Evolutionary conservation across 2,113 vertebrate species (phyloP).

Genomic region (Plecotus auritus): DNA sequence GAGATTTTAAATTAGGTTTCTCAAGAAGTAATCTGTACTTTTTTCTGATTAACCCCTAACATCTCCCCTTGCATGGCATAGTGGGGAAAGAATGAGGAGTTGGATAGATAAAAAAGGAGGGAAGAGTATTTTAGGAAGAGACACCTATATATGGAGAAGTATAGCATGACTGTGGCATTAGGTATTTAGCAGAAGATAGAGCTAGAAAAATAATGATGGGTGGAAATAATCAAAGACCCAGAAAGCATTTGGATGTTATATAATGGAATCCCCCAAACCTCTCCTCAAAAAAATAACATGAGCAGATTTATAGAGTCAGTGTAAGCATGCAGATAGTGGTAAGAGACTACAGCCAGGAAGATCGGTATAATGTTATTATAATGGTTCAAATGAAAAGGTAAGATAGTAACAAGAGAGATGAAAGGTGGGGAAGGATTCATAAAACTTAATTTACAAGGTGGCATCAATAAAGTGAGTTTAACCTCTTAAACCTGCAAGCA

Average conservation of each 20-base stretch:
- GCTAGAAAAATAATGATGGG: neutral
- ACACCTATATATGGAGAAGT: neutral
- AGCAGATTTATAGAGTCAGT: neutral
- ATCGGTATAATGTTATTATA: neutral
- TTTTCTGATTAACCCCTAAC: neutral
- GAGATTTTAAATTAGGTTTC: neutral
- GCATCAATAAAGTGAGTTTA: conserved; percentile 20
- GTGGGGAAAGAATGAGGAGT: neutral
- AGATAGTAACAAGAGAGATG: neutral
- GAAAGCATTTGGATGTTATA: neutral
- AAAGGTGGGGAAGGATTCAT: neutral
- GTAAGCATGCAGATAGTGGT: neutral
- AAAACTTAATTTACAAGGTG: neutral
- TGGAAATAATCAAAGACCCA: neutral
- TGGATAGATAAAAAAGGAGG: neutral
- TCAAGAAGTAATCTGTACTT: neutral
- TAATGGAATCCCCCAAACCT: neutral
- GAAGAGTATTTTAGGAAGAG: neutral
- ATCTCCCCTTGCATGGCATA: neutral
- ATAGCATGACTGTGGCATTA: neutral
- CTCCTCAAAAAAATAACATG: neutral
- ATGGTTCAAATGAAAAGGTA: neutral
- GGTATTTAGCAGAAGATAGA: neutral
- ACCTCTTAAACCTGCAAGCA: neutral
- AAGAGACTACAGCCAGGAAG: neutral